phyloP scores from a whole-genome alignment of 2,888 invertebrate species.

The Pasiphila rectangulata region DNA sequence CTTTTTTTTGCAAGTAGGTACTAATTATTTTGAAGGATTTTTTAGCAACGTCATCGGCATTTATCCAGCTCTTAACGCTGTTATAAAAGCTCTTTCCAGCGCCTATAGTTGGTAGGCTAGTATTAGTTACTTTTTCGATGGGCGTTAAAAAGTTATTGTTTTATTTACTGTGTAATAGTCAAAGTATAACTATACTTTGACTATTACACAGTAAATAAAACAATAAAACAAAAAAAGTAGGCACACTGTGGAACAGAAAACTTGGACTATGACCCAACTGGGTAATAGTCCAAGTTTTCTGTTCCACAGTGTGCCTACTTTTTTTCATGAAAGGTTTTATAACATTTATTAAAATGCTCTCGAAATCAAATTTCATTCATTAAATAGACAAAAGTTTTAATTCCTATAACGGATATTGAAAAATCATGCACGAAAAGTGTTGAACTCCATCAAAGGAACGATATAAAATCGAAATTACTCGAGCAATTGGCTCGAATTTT shows the following conservation, averaged over 20 bases:
- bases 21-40: no score
- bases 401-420: constrained; percentile 3
- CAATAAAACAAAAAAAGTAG: no score
- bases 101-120: no score
- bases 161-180: no score
- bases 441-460: constrained; percentile 31
- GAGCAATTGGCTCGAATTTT: constrained; percentile 55
- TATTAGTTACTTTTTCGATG: no score
- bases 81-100: no score
- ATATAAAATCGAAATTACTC: constrained; percentile 43
- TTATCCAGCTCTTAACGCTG: no score
- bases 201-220: no score
- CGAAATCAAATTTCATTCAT: neutral
- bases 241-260: neutral
- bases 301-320: neutral
- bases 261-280: neutral
- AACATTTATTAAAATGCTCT: neutral
- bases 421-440: constrained; percentile 7
- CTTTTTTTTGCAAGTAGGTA: no score
- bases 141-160: no score
- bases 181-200: no score
- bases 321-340: neutral
- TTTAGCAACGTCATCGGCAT: no score
- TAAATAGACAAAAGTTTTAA: neutral
- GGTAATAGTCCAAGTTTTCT: neutral